Percentiles rank a stretch among this genome's conserved stretches.
Conservation (phyloP, 2,797 vertebrate species). For the Ptychadena robeensis region DNA sequence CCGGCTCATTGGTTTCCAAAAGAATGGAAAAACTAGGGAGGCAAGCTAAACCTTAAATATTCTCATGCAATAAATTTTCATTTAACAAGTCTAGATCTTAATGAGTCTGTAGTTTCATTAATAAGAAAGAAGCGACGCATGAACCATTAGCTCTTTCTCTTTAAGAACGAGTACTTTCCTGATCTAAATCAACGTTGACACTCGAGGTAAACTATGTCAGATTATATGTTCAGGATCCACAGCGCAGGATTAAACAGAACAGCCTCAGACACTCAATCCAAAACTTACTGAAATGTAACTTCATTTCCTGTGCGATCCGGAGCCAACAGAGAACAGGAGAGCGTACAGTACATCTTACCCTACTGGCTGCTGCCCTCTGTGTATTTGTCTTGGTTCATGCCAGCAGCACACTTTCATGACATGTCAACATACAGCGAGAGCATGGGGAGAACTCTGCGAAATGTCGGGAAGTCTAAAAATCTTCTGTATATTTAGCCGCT, state of each 20-base stretch:
- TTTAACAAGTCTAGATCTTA: too few relatives aligned
- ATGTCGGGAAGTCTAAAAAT: constrained; percentile 12
- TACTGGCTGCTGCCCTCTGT: constrained; percentile 21
- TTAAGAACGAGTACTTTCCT: constrained; percentile 17
- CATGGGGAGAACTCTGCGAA: neutral
- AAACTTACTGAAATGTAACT: constrained; percentile 51
- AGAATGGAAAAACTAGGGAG: too few relatives aligned
- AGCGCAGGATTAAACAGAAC: constrained; percentile 38
- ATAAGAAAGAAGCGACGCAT: too few relatives aligned
- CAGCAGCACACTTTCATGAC: constrained; percentile 33
- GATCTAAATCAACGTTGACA: constrained; percentile 36
- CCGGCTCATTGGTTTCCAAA: too few relatives aligned
- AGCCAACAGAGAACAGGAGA: constrained; percentile 37
- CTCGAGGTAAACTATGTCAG: constrained; percentile 29
- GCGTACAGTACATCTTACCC: constrained; percentile 19
- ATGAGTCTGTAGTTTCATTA: too few relatives aligned
- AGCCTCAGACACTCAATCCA: constrained; percentile 38
- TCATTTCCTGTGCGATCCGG: constrained; percentile 44
- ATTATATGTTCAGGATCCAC: constrained; percentile 33
- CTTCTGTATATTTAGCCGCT: neutral
- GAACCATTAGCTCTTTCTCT: neutral
- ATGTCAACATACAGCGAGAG: constrained; percentile 36
- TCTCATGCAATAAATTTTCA: too few relatives aligned
- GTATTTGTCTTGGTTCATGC: constrained; percentile 46
- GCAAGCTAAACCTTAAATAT: too few relatives aligned